Conservation (phyloP, 2,888 invertebrate genomes). For the Selenia dentaria region DNA sequence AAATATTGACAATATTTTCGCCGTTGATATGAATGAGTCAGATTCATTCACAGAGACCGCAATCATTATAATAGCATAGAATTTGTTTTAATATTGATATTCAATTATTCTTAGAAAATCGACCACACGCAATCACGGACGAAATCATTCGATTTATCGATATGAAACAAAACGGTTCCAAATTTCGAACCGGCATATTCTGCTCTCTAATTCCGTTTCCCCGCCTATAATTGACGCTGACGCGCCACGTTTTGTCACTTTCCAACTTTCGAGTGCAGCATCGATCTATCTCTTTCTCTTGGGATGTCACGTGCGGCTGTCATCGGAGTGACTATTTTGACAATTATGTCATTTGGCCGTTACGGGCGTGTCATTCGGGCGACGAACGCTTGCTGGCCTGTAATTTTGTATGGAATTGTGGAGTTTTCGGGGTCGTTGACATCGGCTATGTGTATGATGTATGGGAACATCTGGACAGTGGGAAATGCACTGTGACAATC, state of each 20-base stretch:
- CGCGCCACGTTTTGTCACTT: slow-evolving; percentile 64
- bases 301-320: slow-evolving; percentile 79
- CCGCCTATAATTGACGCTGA: slow-evolving; percentile 83
- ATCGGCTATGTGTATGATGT: slow-evolving; percentile 57
- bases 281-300: slow-evolving; percentile 51
- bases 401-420: slow-evolving; percentile 79
- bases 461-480: slow-evolving; percentile 75
- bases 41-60: slow-evolving; percentile 62
- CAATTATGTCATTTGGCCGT: slow-evolving; percentile 84
- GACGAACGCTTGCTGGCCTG: slow-evolving; percentile 77
- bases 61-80: slow-evolving; percentile 73
- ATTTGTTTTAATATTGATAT: slow-evolving; percentile 74
- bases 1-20: slow-evolving; percentile 64
- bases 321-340: slow-evolving; percentile 81
- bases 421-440: slow-evolving; percentile 76
- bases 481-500: slow-evolving; percentile 36
- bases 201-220: slow-evolving; percentile 81
- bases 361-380: slow-evolving; percentile 81
- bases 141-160: slow-evolving; percentile 81
- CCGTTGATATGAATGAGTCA: slow-evolving; percentile 64
- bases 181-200: slow-evolving; percentile 77
- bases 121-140: slow-evolving; percentile 80
- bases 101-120: slow-evolving; percentile 79
- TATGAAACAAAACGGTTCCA: slow-evolving; percentile 81
- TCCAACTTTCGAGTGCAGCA: slow-evolving; percentile 32